Percentiles rank a stretch among this genome's conserved stretches.
Evolutionary conservation across 2,113 vertebrate species (phyloP).

Genomic region (Cichladusa arquata): DNA sequence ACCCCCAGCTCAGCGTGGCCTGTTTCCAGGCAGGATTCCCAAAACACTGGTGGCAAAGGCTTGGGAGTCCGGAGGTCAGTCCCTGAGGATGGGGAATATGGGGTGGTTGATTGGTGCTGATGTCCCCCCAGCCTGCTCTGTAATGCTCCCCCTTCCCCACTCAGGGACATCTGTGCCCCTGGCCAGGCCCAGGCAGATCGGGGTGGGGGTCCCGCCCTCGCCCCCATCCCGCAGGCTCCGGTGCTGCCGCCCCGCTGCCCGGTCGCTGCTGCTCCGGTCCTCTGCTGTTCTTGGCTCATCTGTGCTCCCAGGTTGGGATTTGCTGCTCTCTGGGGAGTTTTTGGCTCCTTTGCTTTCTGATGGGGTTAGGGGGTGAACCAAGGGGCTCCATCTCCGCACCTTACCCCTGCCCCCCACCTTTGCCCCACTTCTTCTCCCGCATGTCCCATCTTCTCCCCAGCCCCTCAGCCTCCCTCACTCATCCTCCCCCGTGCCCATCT

Average conservation of each 20-base stretch:
- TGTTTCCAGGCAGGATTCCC: not conserved
- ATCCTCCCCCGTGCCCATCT: not conserved
- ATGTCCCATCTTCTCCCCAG: not conserved
- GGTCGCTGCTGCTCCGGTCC: accelerated
- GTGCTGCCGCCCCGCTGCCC: accelerated
- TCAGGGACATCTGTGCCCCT: not conserved
- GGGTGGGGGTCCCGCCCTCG: accelerated
- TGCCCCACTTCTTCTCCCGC: accelerated
- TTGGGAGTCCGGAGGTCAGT: not conserved
- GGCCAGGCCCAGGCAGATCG: accelerated
- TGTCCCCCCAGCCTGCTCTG: accelerated
- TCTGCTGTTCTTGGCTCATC: not conserved
- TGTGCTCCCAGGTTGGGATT: not conserved
- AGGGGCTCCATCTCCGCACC: accelerated
- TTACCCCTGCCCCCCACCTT: not conserved
- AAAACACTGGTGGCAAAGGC: accelerated
- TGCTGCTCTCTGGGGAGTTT: not conserved
- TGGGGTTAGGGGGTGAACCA: not conserved
- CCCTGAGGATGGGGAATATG: not conserved
- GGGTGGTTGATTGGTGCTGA: not conserved
- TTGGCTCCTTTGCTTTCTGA: not conserved
- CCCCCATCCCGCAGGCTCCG: accelerated
- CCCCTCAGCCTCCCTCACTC: not conserved
- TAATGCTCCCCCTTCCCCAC: accelerated
- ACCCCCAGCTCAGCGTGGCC: accelerated